These are phyloP conservation scores for Pseudomyrmex gracilis DNA, from an alignment of 1,140 invertebrate genomes.

Conservation along the genomic window DNA sequence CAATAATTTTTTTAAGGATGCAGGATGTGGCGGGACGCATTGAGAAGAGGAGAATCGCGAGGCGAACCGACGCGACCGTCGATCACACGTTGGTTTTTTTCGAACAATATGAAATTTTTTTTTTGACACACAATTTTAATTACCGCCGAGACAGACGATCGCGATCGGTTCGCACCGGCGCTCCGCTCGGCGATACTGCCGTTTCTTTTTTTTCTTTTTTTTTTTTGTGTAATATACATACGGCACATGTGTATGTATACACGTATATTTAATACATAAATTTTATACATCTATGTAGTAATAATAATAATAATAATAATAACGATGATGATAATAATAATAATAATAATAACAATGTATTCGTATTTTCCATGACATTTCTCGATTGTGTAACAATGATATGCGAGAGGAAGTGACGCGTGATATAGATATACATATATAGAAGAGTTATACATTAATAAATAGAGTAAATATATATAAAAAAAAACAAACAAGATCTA, in stretches of 20 bases:
- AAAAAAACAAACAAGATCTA: slow-evolving; percentile 41
- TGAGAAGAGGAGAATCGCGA: slow-evolving; percentile 11
- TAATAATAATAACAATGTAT: slow-evolving; percentile 73
- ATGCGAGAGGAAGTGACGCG: slow-evolving; percentile 75
- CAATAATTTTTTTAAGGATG: too few species aligned
- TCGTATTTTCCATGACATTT: slow-evolving; percentile 62
- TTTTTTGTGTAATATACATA: slow-evolving; percentile 72
- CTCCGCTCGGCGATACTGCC: not conserved
- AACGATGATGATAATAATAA: slow-evolving; percentile 75
- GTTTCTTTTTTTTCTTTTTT: not conserved
- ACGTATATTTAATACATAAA: slow-evolving; percentile 82
- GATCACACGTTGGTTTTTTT: too few species aligned
- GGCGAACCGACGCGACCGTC: slow-evolving; percentile 13
- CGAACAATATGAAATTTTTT: too few species aligned
- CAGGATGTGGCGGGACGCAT: not conserved
- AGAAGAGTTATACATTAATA: slow-evolving; percentile 73
- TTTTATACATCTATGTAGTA: slow-evolving; percentile 81
- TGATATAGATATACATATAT: slow-evolving; percentile 68
- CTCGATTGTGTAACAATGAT: slow-evolving; percentile 81
- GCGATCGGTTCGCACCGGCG: slow-evolving; percentile 6
- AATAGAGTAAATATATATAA: slow-evolving; percentile 73
- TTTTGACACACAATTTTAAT: too few species aligned
- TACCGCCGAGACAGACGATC: not conserved
- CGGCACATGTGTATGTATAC: slow-evolving; percentile 65
- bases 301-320: slow-evolving; percentile 74